Base-by-base conservation (phyloP, 92 coral and sea anemone genomes). In the Palythoa heliodiscus region DNA sequence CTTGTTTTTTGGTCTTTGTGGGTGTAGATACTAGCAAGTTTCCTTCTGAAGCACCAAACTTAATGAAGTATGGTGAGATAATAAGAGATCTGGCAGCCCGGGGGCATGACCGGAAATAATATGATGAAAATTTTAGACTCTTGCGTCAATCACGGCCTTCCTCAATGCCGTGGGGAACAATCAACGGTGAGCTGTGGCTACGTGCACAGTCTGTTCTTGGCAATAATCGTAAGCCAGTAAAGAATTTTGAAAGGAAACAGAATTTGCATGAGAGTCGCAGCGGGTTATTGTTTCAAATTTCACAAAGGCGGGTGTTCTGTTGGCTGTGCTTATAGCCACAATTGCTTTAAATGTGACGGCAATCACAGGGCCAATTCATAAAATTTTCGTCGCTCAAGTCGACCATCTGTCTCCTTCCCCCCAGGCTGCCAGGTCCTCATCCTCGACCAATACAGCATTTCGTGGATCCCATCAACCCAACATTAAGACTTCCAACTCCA, bases 121-220 rank as follows among this genome's bases (percentile, higher is more conserved):
- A 40, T 40, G 57, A 78, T 53, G 83, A 78, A n/a, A 78, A 78
- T 23, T 37, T 60, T 13, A 40, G 6, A 7, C 60, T 37, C 50
- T 48, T 76, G n/a, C 29, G 82, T 13, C 82, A 76, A 48, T 7
- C 61, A 7, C 63, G 9, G 50, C 17, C 82, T 6, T 8, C 54
- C 11, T 4, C 40, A 5, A 9, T 73, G 78, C 78, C 78, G 2
- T 73, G 78, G 78, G 70, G 83, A 11, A 17, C 43, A 2, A 38
- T 78, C 57, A 66, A 78, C 70, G 60, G 83, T 66, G 83, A 78
- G 38, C 83, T 78, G 16, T 81, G 85, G 85, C 55, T 81, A 52
- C 73, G 52, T 60, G 73, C 85, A 20, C 85, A 81, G 29, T 19
- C 19, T 67, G 11, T 29, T 13, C 22, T 67, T 19, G 71, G 24